Conservation (phyloP, 2,113 vertebrate species). For the Galbula dea region DNA sequence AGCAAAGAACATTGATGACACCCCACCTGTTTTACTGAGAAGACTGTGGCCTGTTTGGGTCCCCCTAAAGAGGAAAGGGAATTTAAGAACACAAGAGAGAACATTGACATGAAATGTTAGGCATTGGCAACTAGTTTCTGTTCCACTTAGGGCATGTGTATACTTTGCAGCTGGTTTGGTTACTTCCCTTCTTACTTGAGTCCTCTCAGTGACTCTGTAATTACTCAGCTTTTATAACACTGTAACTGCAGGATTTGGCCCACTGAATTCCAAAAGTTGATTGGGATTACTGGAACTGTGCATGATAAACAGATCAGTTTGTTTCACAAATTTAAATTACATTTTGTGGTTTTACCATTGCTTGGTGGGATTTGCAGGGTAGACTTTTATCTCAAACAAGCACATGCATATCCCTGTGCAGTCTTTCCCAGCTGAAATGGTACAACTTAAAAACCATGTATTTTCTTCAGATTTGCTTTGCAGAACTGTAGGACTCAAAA, state of each 20-base stretch:
- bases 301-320: neutral
- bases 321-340: neutral
- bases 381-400: neutral
- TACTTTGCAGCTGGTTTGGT: neutral
- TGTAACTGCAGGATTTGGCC: neutral
- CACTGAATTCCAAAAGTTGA: neutral
- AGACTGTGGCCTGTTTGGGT: neutral
- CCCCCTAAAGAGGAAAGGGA: neutral
- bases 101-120: neutral
- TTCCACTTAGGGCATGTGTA: accelerated
- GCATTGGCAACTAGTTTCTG: neutral
- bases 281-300: neutral
- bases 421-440: neutral
- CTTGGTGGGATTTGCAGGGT: neutral
- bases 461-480: neutral
- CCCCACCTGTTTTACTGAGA: neutral
- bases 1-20: neutral
- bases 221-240: neutral
- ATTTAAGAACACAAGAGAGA: neutral
- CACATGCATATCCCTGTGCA: neutral
- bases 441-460: neutral
- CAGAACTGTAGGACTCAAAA: neutral
- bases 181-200: neutral
- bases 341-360: neutral
- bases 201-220: neutral